Evolutionary conservation across 2,888 invertebrate species (phyloP), one percentile per base, ranked within the genome.

Genomic region (Athalia cordata): DNA sequence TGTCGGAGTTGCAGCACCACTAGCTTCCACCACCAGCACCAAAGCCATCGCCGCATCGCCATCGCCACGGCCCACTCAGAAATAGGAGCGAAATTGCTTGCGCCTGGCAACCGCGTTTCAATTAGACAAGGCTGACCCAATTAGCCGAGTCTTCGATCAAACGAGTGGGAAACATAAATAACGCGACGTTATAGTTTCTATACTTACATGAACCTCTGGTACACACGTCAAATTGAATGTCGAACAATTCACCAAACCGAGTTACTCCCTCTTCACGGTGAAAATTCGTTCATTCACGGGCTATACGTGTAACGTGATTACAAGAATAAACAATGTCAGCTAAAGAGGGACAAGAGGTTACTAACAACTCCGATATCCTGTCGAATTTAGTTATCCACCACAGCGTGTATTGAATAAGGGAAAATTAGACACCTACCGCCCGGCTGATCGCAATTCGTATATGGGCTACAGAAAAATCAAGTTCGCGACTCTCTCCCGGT

Each of bases 61-160:
- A 29, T 29, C 29, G 55, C 52, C n/a, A 11, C n/a, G 13, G 47
- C 29, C 7, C 43, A 13, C 7, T 29, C 57, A 59, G 72, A 72
- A 52, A 59, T 59, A 72, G 72, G 47, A 59, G 72, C 57, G 59
- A 72, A 72, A 72, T 72, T 72, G 47, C 59, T 59, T 72, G 72
- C 45, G 59, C 72, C n/a, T 5, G 13, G 57, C 13, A 57, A 57
- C 59, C 72, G 45, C 72, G 72, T 72, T 72, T 72, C 72, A 72
- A 72, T 72, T 72, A 72, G 59, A 72, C 72, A 59, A 59, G 72
- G 59, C 72, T 72, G 72, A 72, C 72, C 72, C 72, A 72, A 72
- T 72, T 72, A 72, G 72, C 72, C 57, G 45, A 59, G 72, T 57
- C 72, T 72, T 72, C 59, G 57, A 72, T 72, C 72, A 72, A 72